Evolutionary conservation across 1,140 invertebrate species (phyloP), one percentile per base, ranked within the genome.

Genomic region (Popillia japonica): DNA sequence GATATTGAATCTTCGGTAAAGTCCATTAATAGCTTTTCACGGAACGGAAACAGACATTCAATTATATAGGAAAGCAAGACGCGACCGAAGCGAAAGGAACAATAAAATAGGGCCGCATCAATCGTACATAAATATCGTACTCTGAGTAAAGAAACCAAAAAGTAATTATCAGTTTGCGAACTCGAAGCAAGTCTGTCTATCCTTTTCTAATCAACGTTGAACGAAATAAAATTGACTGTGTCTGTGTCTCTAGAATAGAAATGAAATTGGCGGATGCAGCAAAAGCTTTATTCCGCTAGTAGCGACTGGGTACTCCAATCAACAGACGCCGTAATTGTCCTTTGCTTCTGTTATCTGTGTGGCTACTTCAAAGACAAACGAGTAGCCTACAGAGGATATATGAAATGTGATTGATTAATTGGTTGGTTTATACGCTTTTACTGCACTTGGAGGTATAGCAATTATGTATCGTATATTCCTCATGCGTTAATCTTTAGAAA

Each of bases 101-200:
- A 23, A 23, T 17, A 34, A 34, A 34, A 68, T 6, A 34, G 27
- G 20, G 7, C 10, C 20, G 61, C 61, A 68, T 68, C 61, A 68
- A 68, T 68, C 61, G 48, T 55, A 55, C 48, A 55, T 17, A 55
- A 55, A 55, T 17, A 55, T 27, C 61, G 61, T 27, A 22, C 48
- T 55, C 48, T 17, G 14, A 68, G 10, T 68, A 68, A 68, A 68
- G 61, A 68, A 68, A 68, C 61, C 61, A 68, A 68, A 68, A 68
- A 68, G 61, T 68, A 34, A 68, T 68, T 68, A 34, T 68, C 27
- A 68, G 61, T 55, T 55, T 6, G 48, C 14, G 48, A 55, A 23
- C 61, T 68, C 61, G 48, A 55, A 55, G 14, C 48, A 17, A 4
- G 4, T 4, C 2, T 17, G 17, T 55, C 48, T 55, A 17, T 55